These are phyloP conservation scores for Halcyon malimbica DNA, from an alignment of 2,113 vertebrate species.

Conservation along the genomic window DNA sequence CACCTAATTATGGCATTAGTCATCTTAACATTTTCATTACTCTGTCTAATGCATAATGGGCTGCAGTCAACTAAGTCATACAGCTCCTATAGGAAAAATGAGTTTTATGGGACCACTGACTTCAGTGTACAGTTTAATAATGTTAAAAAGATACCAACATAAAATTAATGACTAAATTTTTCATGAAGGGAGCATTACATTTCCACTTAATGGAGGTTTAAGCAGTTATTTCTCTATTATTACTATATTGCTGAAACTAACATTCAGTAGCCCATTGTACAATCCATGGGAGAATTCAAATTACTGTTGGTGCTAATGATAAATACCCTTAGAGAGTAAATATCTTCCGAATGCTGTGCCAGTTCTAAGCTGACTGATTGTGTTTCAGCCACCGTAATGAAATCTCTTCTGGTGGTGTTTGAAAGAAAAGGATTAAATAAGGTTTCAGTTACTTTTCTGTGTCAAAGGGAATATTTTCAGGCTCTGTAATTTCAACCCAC, in stretches of 20 bases:
- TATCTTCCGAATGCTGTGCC: background rate
- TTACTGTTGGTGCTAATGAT: constrained; percentile 17
- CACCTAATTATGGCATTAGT: constrained; percentile 50
- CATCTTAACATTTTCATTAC: constrained; percentile 53
- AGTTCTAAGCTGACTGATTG: background rate
- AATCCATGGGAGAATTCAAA: constrained; percentile 17
- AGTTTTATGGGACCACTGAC: constrained; percentile 30
- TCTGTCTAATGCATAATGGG: background rate
- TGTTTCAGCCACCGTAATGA: background rate
- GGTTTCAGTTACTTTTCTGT: background rate
- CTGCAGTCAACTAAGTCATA: constrained; percentile 17
- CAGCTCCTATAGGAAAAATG: constrained; percentile 14
- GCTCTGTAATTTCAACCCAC: background rate
- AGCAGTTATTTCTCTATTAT: constrained; percentile 41
- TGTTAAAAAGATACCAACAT: constrained; percentile 56
- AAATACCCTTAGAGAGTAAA: constrained; percentile 51
- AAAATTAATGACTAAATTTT: constrained; percentile 60
- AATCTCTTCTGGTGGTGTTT: background rate
- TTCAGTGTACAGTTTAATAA: constrained; percentile 43
- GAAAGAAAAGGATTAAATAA: background rate
- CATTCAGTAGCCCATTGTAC: background rate
- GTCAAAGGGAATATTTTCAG: background rate
- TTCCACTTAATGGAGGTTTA: constrained; percentile 45
- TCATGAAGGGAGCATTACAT: constrained; percentile 34
- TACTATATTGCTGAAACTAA: constrained; percentile 38